Conservation (phyloP, 2,888 invertebrate genomes). For the Pachycephus smyrnensis region DNA sequence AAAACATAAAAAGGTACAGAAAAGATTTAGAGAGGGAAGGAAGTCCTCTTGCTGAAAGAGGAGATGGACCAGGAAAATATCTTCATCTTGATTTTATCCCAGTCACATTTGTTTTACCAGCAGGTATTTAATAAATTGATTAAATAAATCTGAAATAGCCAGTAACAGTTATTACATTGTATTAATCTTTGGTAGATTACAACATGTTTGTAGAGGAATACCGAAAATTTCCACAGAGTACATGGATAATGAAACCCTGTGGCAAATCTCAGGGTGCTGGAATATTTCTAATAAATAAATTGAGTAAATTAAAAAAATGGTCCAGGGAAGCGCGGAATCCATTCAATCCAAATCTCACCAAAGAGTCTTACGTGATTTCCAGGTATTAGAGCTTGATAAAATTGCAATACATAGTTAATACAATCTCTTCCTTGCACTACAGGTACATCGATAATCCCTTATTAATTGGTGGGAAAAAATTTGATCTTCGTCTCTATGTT, state of each 20-base stretch:
- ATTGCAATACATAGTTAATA: slow-evolving; percentile 4
- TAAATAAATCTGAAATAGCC: not conserved
- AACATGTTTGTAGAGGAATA: slow-evolving; percentile 98
- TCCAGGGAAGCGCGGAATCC: slow-evolving; percentile 88
- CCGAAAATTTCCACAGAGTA: slow-evolving; percentile 91
- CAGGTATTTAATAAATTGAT: slow-evolving; percentile 64
- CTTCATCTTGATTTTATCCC: slow-evolving; percentile 92
- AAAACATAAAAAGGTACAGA: slow-evolving; percentile 94
- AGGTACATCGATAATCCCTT: slow-evolving; percentile 94
- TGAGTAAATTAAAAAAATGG: slow-evolving; percentile 93
- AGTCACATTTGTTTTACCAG: slow-evolving; percentile 92
- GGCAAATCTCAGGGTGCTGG: slow-evolving; percentile 96
- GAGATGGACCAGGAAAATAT: slow-evolving; percentile 79
- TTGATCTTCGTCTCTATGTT: slow-evolving; percentile 92
- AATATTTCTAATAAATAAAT: slow-evolving; percentile 94
- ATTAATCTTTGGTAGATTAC: slow-evolving; percentile 74
- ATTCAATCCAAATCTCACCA: slow-evolving; percentile 85
- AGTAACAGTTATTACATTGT: not conserved
- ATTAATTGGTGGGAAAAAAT: slow-evolving; percentile 95
- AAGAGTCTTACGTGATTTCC: slow-evolving; percentile 96
- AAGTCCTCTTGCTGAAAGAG: slow-evolving; percentile 86
- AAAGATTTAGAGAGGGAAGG: slow-evolving; percentile 94
- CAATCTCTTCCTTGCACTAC: slow-evolving; percentile 34
- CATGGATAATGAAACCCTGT: slow-evolving; percentile 98
- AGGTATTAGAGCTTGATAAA: slow-evolving; percentile 68